These are phyloP conservation scores for Caenorhabditis briggsae DNA, from an alignment of 1,140 invertebrate genomes.

Conservation along the genomic window DNA sequence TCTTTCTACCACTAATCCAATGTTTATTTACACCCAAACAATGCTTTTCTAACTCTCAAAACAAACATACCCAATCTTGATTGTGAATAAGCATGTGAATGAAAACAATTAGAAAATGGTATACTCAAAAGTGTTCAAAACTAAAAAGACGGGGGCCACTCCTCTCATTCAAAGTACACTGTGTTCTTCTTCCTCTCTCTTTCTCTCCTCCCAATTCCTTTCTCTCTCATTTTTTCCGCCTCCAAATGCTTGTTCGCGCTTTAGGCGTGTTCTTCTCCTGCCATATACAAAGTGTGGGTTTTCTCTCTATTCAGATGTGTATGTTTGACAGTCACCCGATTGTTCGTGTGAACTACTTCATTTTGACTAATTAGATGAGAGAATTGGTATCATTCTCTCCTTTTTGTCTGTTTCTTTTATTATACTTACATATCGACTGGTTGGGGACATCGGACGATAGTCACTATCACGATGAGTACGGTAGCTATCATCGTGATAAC, in stretches of 20 bases:
- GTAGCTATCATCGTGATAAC: constrained; percentile 62
- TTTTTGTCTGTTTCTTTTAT: background rate
- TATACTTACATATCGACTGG: constrained; percentile 49
- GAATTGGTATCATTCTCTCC: background rate
- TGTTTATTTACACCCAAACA: background rate
- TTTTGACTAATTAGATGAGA: constrained; percentile 51
- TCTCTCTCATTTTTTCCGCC: background rate
- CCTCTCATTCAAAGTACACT: constrained; percentile 37
- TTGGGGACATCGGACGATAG: constrained; percentile 58
- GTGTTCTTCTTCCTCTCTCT: background rate
- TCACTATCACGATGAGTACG: constrained; percentile 49
- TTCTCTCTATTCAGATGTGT: background rate
- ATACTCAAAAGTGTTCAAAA: constrained; percentile 47
- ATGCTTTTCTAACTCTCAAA: background rate
- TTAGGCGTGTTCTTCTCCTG: constrained; percentile 33
- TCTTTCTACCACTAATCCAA: no score
- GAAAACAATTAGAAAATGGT: constrained; percentile 8
- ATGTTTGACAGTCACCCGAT: background rate
- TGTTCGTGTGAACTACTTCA: constrained; percentile 51
- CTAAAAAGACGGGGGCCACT: constrained; percentile 8
- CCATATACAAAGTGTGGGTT: constrained; percentile 21
- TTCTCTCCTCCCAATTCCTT: background rate
- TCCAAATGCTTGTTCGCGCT: constrained; percentile 39
- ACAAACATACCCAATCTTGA: constrained; percentile 48
- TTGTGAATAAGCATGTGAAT: constrained; percentile 47